Evolutionary conservation across 2,113 vertebrate species (phyloP), one percentile per base, ranked within the genome.

Genomic region (Rhabdomys dilectus): DNA sequence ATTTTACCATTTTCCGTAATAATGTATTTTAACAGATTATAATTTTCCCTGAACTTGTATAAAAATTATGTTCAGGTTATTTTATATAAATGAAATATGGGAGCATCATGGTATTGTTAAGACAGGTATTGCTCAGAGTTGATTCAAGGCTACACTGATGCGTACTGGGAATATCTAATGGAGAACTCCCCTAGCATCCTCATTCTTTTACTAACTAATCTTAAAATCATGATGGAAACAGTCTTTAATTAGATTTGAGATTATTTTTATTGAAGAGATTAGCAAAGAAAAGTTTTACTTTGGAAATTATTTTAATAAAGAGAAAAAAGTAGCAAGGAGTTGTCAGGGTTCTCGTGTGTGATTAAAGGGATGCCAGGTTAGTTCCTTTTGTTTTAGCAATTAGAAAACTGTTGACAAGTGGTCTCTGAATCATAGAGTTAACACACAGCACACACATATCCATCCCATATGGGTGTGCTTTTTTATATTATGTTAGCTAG

Each of bases 191-290:
- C 72, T 45, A 0, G 2, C 21, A 51, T 82, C 0, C 60, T 66
- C 26, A 58, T 85, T 85, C 81, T 90, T 94, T 94, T 39, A 58
- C 76, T 96, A 85, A 72, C 62, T 96, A 85, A 80, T 92, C 68
- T 91, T 95, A 88, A 93, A 94, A 76, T 95, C 87, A 95, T 48
- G 26, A 90, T 84, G 16, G 48, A 26, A 17, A 73, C 70, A 78
- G 51, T 70, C 53, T 70, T 89, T 91, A 15, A 93, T 91, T 64
- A 93, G 31, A 89, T 22, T 56, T 94, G 16, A 39, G 93, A 93
- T 95, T 97, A 72, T 53, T 91, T 22, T 76, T 29, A 86, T 88
- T 93, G 51, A 77, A 88, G 68, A 76, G n/a, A 72, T 60, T 92
- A 70, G 48, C 68, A 95, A 95, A 82, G 76, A 91, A 91, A 94